Base-by-base conservation (phyloP, 2,888 invertebrate species). In the Meiosimyza platycephala region DNA sequence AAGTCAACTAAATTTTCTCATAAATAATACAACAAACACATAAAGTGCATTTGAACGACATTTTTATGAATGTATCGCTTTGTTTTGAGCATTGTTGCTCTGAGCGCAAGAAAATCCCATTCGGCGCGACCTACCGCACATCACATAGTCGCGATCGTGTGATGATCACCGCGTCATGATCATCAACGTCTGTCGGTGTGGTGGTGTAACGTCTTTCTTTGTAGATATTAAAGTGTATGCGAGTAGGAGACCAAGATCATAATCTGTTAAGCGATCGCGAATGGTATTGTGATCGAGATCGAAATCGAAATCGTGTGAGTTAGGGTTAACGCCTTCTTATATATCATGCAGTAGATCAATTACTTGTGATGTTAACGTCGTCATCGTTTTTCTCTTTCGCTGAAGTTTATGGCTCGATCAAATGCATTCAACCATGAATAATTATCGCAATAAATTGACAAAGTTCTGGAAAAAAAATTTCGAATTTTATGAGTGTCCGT, bases 301-400 rank as follows among this genome's bases (percentile, higher is more conserved):
- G n/a, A 22, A 71, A n/a, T n/a, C n/a, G n/a, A 13, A 71, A 76
- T 74, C 77, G 76, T 76, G 77, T 75, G 76, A 76, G 76, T 72
- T 71, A 66, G 72, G 78, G 77, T 78, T 78, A 78, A 77, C 77
- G 78, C 76, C 77, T 77, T 75, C 72, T 71, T 74, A 78, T 78
- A 76, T 76, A 78, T 77, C 77, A 75, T 40, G 9, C 6, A 40
- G 40, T 40, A 48, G 68, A 68, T 68, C 68, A 59, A 68, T 68
- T 68, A 59, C 68, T 48, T 28, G 15, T 51, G 13, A 12, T 15
- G 28, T 11, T 6, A 62, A 33, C 40, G 33, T 62, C 60, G n/a
- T 60, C 60, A 40, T 33, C 16, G 22, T 57, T 57, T n/a, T 22
- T 57, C 28, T 22, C 57, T 57, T 28, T 57, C 18, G 28, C 28